These are phyloP conservation scores for Stomatorhinus walkeri DNA, from an alignment of 2,797 vertebrate genomes.

Conservation along the genomic window DNA sequence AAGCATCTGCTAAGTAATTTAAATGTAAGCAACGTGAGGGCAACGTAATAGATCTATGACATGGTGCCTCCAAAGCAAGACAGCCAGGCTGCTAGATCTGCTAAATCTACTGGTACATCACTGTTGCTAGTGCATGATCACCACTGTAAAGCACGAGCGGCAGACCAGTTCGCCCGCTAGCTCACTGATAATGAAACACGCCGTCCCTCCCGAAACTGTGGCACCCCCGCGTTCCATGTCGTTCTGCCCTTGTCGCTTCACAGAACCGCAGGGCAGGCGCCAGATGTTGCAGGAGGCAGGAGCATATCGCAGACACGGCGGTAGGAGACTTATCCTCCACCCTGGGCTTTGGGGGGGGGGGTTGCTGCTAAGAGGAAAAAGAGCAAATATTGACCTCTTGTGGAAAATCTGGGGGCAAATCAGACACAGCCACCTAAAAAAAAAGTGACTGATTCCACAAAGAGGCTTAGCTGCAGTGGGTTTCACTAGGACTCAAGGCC, in stretches of 20 bases:
- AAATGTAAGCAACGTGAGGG: neutral
- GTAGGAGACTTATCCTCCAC: neutral
- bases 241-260: constrained; percentile 7
- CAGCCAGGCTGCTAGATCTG: neutral
- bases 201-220: neutral
- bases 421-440: neutral
- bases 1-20: neutral
- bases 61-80: neutral
- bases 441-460: neutral
- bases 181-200: neutral
- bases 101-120: neutral
- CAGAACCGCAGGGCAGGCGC: neutral
- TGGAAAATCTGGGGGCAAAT: constrained; percentile 3
- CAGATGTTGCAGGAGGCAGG: constrained; percentile 4
- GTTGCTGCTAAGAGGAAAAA: neutral
- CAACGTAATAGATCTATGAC: neutral
- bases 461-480: neutral
- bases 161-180: neutral
- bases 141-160: neutral
- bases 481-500: neutral
- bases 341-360: neutral
- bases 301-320: neutral
- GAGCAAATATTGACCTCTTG: constrained; percentile 12
- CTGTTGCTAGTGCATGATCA: no score
- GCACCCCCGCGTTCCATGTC: neutral